Conservation (phyloP, 2,797 vertebrate genomes). For the Ficedula albicollis region DNA sequence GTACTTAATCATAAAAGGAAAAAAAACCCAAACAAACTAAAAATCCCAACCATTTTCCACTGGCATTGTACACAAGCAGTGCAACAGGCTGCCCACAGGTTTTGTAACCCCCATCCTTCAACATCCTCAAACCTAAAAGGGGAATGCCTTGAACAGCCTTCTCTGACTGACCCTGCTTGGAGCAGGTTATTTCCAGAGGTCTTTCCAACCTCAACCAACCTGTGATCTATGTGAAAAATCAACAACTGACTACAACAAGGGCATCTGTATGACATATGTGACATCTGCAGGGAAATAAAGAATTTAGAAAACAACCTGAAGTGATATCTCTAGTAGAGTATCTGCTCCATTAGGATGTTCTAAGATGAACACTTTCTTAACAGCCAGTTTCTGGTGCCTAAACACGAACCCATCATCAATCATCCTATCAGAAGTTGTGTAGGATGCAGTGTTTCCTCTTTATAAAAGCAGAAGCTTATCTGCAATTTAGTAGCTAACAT, state of each 20-base stretch:
- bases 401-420: not conserved
- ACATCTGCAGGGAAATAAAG: not conserved
- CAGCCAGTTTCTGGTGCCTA: not conserved
- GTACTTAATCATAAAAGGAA: not conserved
- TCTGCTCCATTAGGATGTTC: not conserved
- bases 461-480: not conserved
- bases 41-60: not conserved
- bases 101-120: not conserved
- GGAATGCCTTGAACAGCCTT: not conserved
- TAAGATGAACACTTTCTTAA: not conserved
- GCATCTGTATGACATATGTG: not conserved
- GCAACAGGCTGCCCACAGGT: not conserved
- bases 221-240: not conserved
- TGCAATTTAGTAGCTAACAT: not conserved
- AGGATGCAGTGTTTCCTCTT: not conserved
- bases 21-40: not conserved
- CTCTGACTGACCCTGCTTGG: not conserved
- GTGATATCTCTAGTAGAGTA: not conserved
- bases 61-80: not conserved
- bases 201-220: not conserved
- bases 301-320: not conserved
- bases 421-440: not conserved
- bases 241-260: not conserved
- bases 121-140: fast-evolving
- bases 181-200: not conserved